Evolutionary conservation across 2,888 invertebrate species (phyloP).

Genomic region (Andrena haemorrhoa): DNA sequence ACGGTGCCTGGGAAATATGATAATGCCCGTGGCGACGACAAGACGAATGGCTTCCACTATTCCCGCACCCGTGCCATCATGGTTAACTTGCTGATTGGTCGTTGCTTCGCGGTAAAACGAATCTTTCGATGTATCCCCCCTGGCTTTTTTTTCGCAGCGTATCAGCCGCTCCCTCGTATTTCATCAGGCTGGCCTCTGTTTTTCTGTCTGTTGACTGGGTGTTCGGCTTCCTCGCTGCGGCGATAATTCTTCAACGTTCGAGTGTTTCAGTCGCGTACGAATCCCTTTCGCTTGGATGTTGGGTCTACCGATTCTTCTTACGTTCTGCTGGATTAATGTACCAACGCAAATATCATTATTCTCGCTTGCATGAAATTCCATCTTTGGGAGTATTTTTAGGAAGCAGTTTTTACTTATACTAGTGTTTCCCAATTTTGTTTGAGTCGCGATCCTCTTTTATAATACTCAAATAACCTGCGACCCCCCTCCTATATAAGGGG

Average conservation of each 20-base stretch:
- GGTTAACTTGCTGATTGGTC: slow-evolving; percentile 79
- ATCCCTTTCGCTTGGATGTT: slow-evolving; percentile 24
- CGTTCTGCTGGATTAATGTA: slow-evolving; percentile 2
- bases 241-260: slow-evolving; percentile 66
- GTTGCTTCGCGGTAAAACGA: slow-evolving; percentile 70
- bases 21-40: slow-evolving; percentile 79
- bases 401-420: too few species aligned
- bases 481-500: too few species aligned
- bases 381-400: neutral
- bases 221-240: slow-evolving; percentile 35
- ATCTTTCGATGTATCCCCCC: slow-evolving; percentile 70
- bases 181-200: slow-evolving; percentile 65
- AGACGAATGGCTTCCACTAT: slow-evolving; percentile 77
- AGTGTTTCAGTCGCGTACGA: slow-evolving; percentile 31
- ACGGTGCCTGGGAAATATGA: slow-evolving; percentile 78
- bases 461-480: too few species aligned
- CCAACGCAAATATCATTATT: slow-evolving; percentile 49
- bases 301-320: slow-evolving; percentile 28
- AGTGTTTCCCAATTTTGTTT: too few species aligned
- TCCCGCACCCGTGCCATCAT: slow-evolving; percentile 69
- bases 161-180: slow-evolving; percentile 67
- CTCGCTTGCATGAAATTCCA: slow-evolving; percentile 8
- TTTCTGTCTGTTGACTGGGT: slow-evolving; percentile 55
- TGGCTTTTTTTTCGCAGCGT: slow-evolving; percentile 50
- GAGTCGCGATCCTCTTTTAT: too few species aligned